Evolutionary conservation across 1,140 invertebrate genomes (phyloP), one percentile per base, ranked within the genome.

Genomic region (Microplitis mediator): DNA sequence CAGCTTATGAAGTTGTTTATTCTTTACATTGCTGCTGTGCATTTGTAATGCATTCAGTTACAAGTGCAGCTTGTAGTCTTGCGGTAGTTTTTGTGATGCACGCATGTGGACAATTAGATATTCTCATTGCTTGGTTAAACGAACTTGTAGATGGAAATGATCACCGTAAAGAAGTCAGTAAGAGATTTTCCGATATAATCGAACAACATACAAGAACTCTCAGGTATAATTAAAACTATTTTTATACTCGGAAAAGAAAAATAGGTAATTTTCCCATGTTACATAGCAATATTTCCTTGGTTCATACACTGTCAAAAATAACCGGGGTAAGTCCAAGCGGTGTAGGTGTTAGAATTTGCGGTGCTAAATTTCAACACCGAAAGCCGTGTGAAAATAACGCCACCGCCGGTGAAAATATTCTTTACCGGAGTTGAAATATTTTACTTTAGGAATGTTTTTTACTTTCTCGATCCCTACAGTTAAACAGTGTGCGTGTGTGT

Each of bases 61-160:
- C 81, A 0, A 75, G 75, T 11, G 78, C 71, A 0, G 70, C 75
- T 0, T 82, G 76, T 51, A 78, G 78, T 34, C 51, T 83, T 0
- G 74, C 77, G 0, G 80, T 80, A 5, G 69, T 78, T 9, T 81
- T 79, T 36, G 77, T 79, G 0, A 80, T 78, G 8, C 83, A 76
- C 65, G 72, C 72, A 0, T 76, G 75, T 50, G 75, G 75, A 71
- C 75, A 76, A 61, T 64, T 73, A 34, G 60, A 73, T 34, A 69
- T 76, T 52, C 35, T 76, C 3, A 69, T 69, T 14, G 13, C 16
- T 34, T 72, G 68, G 69, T 52, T 76, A 5, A 71, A 76, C 5
- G 14, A 45, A 69, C 61, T 76, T 13, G 69, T 73, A 13, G 69
- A 76, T 34, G 69, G 16, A 4, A 35, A 67, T 14, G 23, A 5